A percentile compares a stretch with the other conserved stretches of the same genome.
Conservation (phyloP, 2,797 vertebrate species). For the Gallinago stenura region DNA sequence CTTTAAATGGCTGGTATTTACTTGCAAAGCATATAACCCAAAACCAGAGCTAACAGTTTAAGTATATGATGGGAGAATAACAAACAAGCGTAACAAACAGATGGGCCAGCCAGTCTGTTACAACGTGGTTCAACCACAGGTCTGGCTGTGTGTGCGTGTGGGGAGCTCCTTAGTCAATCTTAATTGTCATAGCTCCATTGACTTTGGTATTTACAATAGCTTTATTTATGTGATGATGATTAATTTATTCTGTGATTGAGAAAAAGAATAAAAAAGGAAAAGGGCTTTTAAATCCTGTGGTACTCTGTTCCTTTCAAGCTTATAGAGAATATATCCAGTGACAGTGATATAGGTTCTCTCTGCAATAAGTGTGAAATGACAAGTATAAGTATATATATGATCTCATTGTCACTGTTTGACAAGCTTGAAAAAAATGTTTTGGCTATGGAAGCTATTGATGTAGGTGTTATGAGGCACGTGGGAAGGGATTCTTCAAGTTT, state of each 20-base stretch:
- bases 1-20: neutral
- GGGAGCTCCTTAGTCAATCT: neutral
- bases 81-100: slow-evolving; percentile 12
- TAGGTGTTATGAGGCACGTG: neutral
- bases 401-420: slow-evolving; percentile 41
- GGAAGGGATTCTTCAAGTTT: neutral
- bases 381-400: neutral
- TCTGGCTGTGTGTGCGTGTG: neutral
- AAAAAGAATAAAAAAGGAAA: neutral
- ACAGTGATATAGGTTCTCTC: neutral
- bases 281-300: neutral
- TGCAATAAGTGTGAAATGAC: slow-evolving; percentile 17
- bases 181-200: neutral
- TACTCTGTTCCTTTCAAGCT: neutral
- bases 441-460: neutral
- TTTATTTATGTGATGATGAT: neutral
- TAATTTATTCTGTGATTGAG: neutral
- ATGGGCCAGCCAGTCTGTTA: slow-evolving; percentile 55
- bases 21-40: neutral
- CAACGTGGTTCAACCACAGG: neutral
- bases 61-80: neutral
- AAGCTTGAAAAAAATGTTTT: slow-evolving; percentile 32
- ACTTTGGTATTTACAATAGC: neutral
- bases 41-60: neutral
- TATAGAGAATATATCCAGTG: neutral